A percentile compares a stretch with the other conserved stretches of the same genome.
These are phyloP conservation scores for Rhopalosiphum padi DNA, from an alignment of 1,140 invertebrate genomes.

Conservation along the genomic window DNA sequence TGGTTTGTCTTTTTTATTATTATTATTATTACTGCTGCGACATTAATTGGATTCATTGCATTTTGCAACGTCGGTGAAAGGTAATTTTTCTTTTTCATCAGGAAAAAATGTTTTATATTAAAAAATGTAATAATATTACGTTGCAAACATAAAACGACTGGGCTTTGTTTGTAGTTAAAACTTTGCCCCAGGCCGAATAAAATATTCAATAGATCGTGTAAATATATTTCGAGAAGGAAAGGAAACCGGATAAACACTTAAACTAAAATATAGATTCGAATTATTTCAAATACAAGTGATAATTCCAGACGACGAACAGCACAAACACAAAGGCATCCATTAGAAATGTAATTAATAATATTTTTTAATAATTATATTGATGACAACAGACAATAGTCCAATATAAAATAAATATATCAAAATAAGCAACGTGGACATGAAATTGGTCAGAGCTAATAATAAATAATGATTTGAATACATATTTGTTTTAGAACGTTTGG, in stretches of 20 bases:
- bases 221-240: not conserved
- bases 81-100: not conserved
- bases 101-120: not conserved
- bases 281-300: not conserved
- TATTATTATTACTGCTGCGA: not conserved
- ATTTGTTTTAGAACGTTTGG: too few relatives aligned
- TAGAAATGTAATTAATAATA: not conserved
- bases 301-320: not conserved
- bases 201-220: slow-evolving; percentile 1
- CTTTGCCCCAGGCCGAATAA: not conserved
- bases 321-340: not conserved
- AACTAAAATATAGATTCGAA: not conserved
- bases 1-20: not conserved
- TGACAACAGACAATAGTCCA: not conserved
- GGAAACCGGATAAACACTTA: not conserved
- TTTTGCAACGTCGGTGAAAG: not conserved
- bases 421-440: too few relatives aligned
- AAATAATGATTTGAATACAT: too few relatives aligned
- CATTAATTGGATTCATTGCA: not conserved
- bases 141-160: not conserved
- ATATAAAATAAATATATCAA: not conserved
- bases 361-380: not conserved
- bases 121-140: not conserved
- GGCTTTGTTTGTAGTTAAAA: not conserved
- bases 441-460: too few relatives aligned